These are phyloP conservation scores for Meteorus sp. DNA, from an alignment of 1,140 invertebrate genomes.

Conservation along the genomic window DNA sequence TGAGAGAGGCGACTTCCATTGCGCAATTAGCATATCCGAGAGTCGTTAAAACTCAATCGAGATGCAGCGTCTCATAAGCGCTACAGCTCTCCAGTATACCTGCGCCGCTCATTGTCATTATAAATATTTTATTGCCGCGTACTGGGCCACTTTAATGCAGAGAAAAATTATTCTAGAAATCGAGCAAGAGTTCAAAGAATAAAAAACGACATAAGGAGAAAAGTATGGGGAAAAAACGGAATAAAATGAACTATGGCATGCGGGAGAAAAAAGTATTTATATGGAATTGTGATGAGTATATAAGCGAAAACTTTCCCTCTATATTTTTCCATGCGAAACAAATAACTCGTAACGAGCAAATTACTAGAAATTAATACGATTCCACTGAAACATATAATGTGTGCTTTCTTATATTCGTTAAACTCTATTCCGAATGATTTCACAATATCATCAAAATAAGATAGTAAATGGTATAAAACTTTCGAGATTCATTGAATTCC, in stretches of 20 bases:
- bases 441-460: background rate
- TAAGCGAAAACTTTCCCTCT: background rate
- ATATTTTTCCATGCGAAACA: slow-evolving; percentile 10
- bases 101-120: slow-evolving; percentile 4
- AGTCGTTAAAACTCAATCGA: slow-evolving; percentile 35
- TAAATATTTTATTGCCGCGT: slow-evolving; percentile 12
- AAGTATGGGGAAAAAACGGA: too few species aligned
- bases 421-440: background rate
- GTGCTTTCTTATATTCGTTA: slow-evolving; percentile 9
- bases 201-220: too few species aligned
- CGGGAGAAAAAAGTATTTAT: background rate
- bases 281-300: background rate
- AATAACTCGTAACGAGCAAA: slow-evolving; percentile 15
- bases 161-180: slow-evolving; percentile 9
- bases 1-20: slow-evolving; percentile 22
- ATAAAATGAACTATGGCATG: background rate
- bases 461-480: background rate
- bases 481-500: background rate
- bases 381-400: background rate
- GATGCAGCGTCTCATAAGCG: slow-evolving; percentile 28
- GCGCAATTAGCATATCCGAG: slow-evolving; percentile 39
- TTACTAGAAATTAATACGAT: slow-evolving; percentile 17
- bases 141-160: background rate
- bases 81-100: slow-evolving; percentile 14
- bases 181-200: background rate